phyloP scores from a whole-genome alignment of 2,113 vertebrate species.

The Odocoileus hemionus region DNA sequence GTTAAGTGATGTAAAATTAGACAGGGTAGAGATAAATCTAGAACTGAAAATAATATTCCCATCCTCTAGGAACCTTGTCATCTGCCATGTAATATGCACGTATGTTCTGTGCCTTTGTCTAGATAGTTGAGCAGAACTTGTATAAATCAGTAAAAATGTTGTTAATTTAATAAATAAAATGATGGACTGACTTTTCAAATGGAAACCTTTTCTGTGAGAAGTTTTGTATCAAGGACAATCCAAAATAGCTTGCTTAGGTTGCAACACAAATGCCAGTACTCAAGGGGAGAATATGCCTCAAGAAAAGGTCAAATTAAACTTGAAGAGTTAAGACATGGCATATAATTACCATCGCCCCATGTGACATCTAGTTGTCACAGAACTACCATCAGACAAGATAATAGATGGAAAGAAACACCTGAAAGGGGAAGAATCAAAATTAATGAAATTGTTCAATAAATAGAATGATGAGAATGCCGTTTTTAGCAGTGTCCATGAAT shows the following conservation, averaged over 20 bases:
- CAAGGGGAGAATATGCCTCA: neutral
- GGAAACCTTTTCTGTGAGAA: neutral
- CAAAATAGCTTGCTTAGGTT: neutral
- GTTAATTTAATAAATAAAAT: constrained; percentile 7
- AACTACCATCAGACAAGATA: neutral
- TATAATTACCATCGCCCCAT: neutral
- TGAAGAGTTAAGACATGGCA: neutral
- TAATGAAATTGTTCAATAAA: neutral
- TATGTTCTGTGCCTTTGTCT: neutral
- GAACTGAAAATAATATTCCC: neutral
- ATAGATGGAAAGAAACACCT: neutral
- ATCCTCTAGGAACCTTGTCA: neutral
- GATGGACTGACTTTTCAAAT: neutral
- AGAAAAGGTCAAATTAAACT: neutral
- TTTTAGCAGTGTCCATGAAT: neutral
- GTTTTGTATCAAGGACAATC: neutral
- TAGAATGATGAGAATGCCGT: neutral
- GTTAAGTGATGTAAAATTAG: neutral
- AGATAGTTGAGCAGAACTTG: neutral
- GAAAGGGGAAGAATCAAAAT: neutral
- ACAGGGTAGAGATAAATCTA: neutral
- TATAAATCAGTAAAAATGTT: neutral
- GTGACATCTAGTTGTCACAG: neutral
- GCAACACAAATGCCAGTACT: neutral
- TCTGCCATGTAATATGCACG: neutral